Percentiles rank a stretch among this genome's conserved stretches.
Evolutionary conservation across 2,888 invertebrate species (phyloP).

Genomic region (Polydrusus pterygomalis): DNA sequence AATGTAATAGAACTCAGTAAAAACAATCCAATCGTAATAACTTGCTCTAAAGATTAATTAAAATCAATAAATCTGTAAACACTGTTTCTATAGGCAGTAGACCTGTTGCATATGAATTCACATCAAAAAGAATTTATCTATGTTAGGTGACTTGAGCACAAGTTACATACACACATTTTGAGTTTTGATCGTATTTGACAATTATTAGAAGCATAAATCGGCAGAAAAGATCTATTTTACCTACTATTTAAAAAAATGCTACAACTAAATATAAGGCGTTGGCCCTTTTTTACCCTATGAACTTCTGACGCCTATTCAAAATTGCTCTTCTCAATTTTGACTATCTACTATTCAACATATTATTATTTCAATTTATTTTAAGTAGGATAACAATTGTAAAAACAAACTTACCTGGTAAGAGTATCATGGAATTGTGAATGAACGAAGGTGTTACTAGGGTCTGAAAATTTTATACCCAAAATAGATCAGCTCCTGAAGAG

Average conservation of each 20-base stretch:
- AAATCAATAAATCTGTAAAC: conserved; percentile 27
- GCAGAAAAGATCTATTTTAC: no score
- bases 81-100: neutral
- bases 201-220: no score
- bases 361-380: neutral
- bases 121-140: no score
- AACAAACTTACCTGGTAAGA: conserved; percentile 45
- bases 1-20: neutral
- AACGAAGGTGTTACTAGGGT: conserved; percentile 32
- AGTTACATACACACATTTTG: no score
- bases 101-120: conserved; percentile 30
- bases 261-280: conserved; percentile 23
- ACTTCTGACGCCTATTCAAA: neutral
- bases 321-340: neutral
- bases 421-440: conserved; percentile 46
- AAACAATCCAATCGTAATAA: neutral
- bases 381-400: neutral
- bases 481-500: conserved; percentile 26
- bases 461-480: conserved; percentile 41
- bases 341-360: neutral
- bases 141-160: no score
- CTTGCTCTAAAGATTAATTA: neutral
- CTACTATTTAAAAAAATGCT: no score
- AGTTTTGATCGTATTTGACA: no score
- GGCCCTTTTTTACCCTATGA: conserved; percentile 14